Percentiles rank a stretch among this genome's conserved stretches.
Evolutionary conservation across 2,113 vertebrate genomes (phyloP).

Genomic region (Nerophis ophidion): DNA sequence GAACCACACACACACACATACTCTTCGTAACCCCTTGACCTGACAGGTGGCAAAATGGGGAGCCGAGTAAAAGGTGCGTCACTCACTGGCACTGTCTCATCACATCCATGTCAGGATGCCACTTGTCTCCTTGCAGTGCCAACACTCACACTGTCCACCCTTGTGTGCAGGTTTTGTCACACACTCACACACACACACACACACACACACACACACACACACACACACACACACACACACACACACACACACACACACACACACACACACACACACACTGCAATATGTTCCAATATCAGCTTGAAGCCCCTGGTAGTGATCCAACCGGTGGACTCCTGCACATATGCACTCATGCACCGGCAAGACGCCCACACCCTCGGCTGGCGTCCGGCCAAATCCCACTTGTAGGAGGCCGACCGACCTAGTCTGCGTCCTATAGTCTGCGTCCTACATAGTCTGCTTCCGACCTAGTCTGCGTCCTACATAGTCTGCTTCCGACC

Average conservation of each 20-base stretch:
- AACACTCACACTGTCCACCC: background rate
- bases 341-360: background rate
- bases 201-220: background rate
- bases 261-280: background rate
- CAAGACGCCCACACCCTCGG: conserved; percentile 24
- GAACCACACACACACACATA: background rate
- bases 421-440: background rate
- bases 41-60: conserved; percentile 52
- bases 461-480: too few relatives aligned
- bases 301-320: conserved; percentile 21
- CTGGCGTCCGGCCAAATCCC: conserved; percentile 22
- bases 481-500: background rate
- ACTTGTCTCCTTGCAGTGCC: conserved; percentile 6
- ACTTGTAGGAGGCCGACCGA: conserved; percentile 12
- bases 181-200: background rate
- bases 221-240: background rate
- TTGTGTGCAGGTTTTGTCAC: conserved; percentile 1
- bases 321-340: conserved; percentile 38
- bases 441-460: conserved; percentile 2
- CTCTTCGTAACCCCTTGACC: conserved; percentile 34
- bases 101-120: conserved; percentile 28
- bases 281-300: conserved; percentile 4
- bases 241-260: background rate
- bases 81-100: conserved; percentile 49
- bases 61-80: conserved; percentile 35